Conservation (phyloP, 2,888 invertebrate genomes). For the Temnothorax ravouxi region DNA sequence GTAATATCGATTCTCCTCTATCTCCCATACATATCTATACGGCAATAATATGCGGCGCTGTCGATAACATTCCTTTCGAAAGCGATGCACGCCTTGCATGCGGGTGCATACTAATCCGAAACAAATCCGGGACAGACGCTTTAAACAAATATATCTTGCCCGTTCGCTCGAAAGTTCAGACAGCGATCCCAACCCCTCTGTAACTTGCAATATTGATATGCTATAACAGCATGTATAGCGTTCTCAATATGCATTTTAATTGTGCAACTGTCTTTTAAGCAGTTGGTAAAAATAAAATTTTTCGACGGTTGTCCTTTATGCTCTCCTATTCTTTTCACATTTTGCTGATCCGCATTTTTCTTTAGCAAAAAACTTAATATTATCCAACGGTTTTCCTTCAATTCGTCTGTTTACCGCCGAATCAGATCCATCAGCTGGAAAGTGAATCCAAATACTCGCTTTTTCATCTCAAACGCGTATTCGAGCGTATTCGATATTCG, state of each 20-base stretch:
- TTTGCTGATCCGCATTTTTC: neutral
- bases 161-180: constrained; percentile 13
- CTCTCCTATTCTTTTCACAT: neutral
- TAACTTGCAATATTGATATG: neutral
- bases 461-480: constrained; percentile 55
- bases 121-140: constrained; percentile 32
- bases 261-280: neutral
- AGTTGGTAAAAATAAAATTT: neutral
- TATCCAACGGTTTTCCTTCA: neutral
- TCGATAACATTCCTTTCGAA: constrained; percentile 37
- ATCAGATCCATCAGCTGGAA: neutral
- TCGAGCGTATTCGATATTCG: constrained; percentile 65
- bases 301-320: neutral
- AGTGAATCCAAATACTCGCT: constrained; percentile 29
- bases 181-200: neutral
- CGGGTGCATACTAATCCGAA: constrained; percentile 38
- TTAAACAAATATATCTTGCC: constrained; percentile 29
- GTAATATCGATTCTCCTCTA: constrained; percentile 34
- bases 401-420: constrained; percentile 1
- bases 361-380: neutral
- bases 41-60: constrained; percentile 43
- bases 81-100: constrained; percentile 25
- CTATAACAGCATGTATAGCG: neutral
- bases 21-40: neutral
- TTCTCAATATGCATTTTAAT: neutral